Percentiles rank a stretch among this genome's conserved stretches.
Conservation (phyloP, 2,888 invertebrate species). For the Drosophila monieri region DNA sequence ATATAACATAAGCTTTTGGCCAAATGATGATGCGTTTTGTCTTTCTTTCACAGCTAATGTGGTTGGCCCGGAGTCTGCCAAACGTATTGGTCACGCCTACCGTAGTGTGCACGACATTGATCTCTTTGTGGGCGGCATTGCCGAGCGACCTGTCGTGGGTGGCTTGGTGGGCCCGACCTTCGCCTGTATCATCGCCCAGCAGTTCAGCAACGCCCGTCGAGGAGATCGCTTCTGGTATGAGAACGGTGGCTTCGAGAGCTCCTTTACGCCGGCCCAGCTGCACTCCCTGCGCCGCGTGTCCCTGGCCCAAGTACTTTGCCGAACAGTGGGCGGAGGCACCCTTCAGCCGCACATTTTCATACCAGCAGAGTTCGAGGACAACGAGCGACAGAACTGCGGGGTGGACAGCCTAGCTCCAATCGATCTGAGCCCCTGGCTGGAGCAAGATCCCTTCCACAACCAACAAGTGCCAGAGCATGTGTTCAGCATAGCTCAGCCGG, state of each 20-base stretch:
- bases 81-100: slow-evolving; percentile 87
- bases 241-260: slow-evolving; percentile 89
- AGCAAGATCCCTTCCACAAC: slow-evolving; percentile 81
- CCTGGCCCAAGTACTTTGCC: slow-evolving; percentile 87
- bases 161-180: slow-evolving; percentile 94
- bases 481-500: slow-evolving; percentile 55
- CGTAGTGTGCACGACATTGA: slow-evolving; percentile 92
- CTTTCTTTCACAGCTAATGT: slow-evolving; percentile 83
- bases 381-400: slow-evolving; percentile 81
- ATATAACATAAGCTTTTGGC: not conserved
- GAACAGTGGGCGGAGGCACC: slow-evolving; percentile 83
- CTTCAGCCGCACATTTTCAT: slow-evolving; percentile 83
- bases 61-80: slow-evolving; percentile 87
- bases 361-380: slow-evolving; percentile 80
- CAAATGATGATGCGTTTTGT: not conserved
- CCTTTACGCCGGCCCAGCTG: slow-evolving; percentile 91
- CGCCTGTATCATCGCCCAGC: slow-evolving; percentile 94
- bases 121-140: slow-evolving; percentile 91
- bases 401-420: slow-evolving; percentile 75
- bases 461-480: slow-evolving; percentile 55
- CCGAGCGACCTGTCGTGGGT: slow-evolving; percentile 90
- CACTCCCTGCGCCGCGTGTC: slow-evolving; percentile 89
- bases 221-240: slow-evolving; percentile 94
- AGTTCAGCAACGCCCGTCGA: slow-evolving; percentile 90
- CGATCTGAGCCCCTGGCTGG: slow-evolving; percentile 82